Conservation (phyloP, 2,888 invertebrate genomes). For the Campoletis raptor region DNA sequence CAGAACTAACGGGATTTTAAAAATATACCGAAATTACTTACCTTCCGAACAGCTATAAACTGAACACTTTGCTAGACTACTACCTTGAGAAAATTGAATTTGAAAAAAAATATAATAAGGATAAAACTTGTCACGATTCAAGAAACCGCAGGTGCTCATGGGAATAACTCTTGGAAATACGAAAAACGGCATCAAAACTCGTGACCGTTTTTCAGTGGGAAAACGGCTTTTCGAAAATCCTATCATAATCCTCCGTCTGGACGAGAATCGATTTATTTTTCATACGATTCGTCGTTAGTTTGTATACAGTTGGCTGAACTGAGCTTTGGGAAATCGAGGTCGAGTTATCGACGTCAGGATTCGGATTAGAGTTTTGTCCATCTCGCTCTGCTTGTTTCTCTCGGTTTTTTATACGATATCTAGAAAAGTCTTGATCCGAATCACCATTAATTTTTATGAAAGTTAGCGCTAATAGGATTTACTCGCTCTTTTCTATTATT, state of each 20-base stretch:
- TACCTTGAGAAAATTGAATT: background rate
- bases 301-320: background rate
- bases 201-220: constrained; percentile 13
- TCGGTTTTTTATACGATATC: background rate
- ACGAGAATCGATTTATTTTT: constrained; percentile 59
- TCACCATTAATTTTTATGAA: constrained; percentile 40
- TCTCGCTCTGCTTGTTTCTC: background rate
- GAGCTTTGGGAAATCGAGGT: constrained; percentile 25
- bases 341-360: constrained; percentile 49
- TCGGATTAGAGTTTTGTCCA: constrained; percentile 23
- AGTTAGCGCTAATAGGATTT: background rate
- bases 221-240: constrained; percentile 56
- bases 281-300: constrained; percentile 41
- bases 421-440: constrained; percentile 23
- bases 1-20: background rate
- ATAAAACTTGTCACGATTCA: constrained; percentile 23
- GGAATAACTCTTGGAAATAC: constrained; percentile 7
- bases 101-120: background rate
- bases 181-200: constrained; percentile 27
- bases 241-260: constrained; percentile 45
- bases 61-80: too few relatives aligned
- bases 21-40: background rate
- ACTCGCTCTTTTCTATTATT: background rate
- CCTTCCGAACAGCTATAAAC: background rate
- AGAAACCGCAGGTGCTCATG: background rate